These are phyloP conservation scores for Nymphalis c-album DNA, from an alignment of 2,888 invertebrate genomes.

Conservation along the genomic window DNA sequence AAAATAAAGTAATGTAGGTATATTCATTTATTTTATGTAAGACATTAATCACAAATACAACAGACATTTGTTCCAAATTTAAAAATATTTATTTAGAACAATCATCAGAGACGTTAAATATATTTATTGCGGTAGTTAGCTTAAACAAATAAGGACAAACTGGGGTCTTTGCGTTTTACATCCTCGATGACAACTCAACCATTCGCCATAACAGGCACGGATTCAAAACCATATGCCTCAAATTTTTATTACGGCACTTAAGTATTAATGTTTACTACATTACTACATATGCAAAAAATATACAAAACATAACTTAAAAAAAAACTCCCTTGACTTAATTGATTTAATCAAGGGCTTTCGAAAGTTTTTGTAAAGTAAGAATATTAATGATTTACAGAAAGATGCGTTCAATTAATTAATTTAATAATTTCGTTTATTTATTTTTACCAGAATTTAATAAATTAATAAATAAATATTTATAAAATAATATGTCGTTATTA, in stretches of 20 bases:
- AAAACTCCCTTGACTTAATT: no score
- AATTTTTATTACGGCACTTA: no score
- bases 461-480: neutral
- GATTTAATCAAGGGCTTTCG: no score
- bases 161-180: slow-evolving; percentile 70
- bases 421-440: no score
- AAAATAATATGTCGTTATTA: neutral
- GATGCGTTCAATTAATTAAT: no score
- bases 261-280: no score
- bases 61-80: slow-evolving; percentile 41
- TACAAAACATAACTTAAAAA: no score
- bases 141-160: slow-evolving; percentile 69
- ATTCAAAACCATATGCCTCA: slow-evolving; percentile 38
- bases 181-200: slow-evolving; percentile 77
- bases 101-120: slow-evolving; percentile 69
- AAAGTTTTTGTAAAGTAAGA: no score
- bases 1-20: no score
- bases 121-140: slow-evolving; percentile 75
- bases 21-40: no score
- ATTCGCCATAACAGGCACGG: slow-evolving; percentile 62
- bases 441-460: neutral
- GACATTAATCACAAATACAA: neutral
- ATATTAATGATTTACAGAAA: no score
- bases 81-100: slow-evolving; percentile 42
- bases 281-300: no score